Evolutionary conservation across 2,888 invertebrate genomes (phyloP).

Genomic region (Nebria salina): DNA sequence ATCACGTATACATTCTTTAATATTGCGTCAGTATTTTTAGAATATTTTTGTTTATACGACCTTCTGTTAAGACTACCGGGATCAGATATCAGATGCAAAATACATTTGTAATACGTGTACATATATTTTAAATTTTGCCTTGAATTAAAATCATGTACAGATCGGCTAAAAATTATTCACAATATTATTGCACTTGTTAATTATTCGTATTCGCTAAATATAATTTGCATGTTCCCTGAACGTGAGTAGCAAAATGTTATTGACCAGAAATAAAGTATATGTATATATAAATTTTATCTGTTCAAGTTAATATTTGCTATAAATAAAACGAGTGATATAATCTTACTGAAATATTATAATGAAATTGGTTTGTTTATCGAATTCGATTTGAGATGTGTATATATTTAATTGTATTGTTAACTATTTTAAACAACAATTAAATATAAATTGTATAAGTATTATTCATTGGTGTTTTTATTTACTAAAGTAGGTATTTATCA

Average conservation of each 20-base stretch:
- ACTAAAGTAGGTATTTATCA: too few species aligned
- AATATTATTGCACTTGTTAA: background rate
- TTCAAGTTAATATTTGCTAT: background rate
- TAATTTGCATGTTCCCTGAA: background rate
- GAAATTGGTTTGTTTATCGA: background rate
- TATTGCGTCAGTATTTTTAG: background rate
- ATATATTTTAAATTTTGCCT: background rate
- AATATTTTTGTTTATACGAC: background rate
- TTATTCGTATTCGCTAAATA: background rate
- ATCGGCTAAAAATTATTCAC: conserved; percentile 6
- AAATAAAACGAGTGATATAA: background rate
- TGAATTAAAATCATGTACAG: conserved; percentile 8
- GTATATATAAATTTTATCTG: background rate
- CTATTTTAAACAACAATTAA: too few species aligned
- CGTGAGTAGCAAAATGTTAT: background rate
- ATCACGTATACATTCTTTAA: background rate
- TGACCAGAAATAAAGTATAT: background rate
- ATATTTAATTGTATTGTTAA: too few species aligned
- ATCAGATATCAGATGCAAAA: conserved; percentile 22
- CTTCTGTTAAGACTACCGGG: conserved; percentile 18
- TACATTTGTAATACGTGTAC: background rate
- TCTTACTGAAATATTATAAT: background rate
- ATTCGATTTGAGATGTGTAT: too few species aligned
- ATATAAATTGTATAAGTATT: too few species aligned
- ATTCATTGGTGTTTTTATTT: too few species aligned